Conservation (phyloP, 2,888 invertebrate species). For the Mellilla xanthometata region DNA sequence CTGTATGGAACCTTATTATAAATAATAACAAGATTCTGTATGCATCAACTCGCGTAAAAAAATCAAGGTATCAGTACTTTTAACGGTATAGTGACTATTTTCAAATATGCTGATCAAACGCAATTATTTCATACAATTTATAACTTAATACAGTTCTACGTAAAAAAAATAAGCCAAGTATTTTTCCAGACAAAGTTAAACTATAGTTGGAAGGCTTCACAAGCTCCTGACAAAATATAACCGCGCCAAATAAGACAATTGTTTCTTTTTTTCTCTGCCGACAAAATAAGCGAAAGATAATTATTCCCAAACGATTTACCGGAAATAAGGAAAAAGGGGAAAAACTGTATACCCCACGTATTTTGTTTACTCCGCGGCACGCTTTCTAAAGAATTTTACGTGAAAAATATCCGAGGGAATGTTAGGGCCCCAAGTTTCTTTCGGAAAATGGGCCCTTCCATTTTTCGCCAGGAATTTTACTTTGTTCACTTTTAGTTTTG, state of each 20-base stretch:
- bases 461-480: neutral
- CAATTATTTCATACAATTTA: too few relatives aligned
- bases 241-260: conserved; percentile 21
- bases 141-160: too few relatives aligned
- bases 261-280: conserved; percentile 26
- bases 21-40: too few relatives aligned
- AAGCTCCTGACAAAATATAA: conserved; percentile 8
- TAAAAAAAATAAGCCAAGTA: too few relatives aligned
- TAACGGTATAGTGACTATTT: too few relatives aligned
- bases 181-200: too few relatives aligned
- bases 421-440: neutral
- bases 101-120: too few relatives aligned
- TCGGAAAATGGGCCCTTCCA: neutral
- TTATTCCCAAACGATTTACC: conserved; percentile 51
- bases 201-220: too few relatives aligned
- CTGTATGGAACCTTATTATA: too few relatives aligned
- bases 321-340: conserved; percentile 42
- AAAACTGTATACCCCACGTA: conserved; percentile 22
- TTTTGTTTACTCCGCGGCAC: conserved; percentile 25
- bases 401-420: conserved; percentile 7
- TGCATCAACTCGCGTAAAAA: too few relatives aligned
- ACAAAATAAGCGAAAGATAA: conserved; percentile 42
- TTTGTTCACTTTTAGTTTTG: neutral
- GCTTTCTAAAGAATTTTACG: conserved; percentile 2
- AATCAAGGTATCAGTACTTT: too few relatives aligned